Evolutionary conservation across 2,888 invertebrate species (phyloP), one percentile per base, ranked within the genome.

Genomic region (Leptinotarsa rubiginosa): DNA sequence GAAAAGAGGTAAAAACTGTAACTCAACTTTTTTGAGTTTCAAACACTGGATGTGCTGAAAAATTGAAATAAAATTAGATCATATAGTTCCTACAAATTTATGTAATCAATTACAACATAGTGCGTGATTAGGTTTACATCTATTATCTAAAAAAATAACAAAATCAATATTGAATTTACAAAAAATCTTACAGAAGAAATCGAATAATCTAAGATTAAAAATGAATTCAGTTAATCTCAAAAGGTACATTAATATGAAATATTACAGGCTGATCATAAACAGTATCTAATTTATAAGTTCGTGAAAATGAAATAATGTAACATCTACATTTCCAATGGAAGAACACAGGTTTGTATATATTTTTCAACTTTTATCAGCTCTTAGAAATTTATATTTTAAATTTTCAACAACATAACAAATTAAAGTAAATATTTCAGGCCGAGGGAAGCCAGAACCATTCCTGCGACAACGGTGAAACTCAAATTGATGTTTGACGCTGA

Each of bases 401-500:
- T 1, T 16, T 4, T 41, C 41, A 62, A 62, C 59, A 62, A 62
- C 56, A 18, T 25, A 64, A 54, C 31, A 66, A 49, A 47, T 71
- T 71, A 71, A 64, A 74, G 54, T 4, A 75, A 65, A 47, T 69
- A 69, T 65, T 69, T 72, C 50, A 67, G 72, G 22, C 75, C 69
- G 25, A 75, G 59, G 31, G 70, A 62, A 25, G 75, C 70, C 13
- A 76, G 5, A 18, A 75, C 20, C 20, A 76, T 50, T 66, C 75
- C 75, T 54, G 74, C 66, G 4, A 74, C 15, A 15, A 75, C 74
- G 1, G 69, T 62, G 31, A 76, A 65, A 52, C 75, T 78, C 16
- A 74, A 69, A 52, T 31, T 74, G 50, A 76, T 47, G 16, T 66
- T 70, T 7, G 65, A 20, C 12, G 78, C 73, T 2, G 76, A 75